Evolutionary conservation across 2,797 vertebrate genomes (phyloP).

Genomic region (Alca torda): DNA sequence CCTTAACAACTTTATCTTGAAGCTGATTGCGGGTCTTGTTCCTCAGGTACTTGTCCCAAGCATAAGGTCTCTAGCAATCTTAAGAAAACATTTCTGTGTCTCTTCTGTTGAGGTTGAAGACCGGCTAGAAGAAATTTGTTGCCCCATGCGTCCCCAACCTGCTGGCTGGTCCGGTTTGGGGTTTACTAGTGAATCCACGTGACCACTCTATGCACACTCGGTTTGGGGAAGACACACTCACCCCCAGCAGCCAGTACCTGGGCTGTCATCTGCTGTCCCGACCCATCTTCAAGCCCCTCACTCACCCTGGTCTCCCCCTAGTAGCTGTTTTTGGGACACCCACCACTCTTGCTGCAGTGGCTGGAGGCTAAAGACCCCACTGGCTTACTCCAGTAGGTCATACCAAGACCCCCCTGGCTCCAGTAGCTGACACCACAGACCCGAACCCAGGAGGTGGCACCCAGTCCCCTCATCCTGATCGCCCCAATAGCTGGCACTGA

Average conservation of each 20-base stretch:
- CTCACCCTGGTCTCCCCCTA: rapidly evolving
- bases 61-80: not conserved
- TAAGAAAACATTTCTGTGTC: not conserved
- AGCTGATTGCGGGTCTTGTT: not conserved
- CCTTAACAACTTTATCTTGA: not conserved
- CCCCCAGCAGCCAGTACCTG: rapidly evolving
- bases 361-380: not conserved
- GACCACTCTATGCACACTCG: rapidly evolving
- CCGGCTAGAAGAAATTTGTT: not conserved
- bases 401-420: not conserved
- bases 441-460: not conserved
- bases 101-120: not conserved
- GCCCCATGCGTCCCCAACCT: too few species aligned
- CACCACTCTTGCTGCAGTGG: rapidly evolving
- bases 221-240: not conserved
- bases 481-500: not conserved
- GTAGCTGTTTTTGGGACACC: not conserved
- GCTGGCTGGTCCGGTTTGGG: too few species aligned
- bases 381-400: not conserved
- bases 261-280: not conserved
- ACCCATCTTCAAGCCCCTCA: not conserved
- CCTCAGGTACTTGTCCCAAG: not conserved
- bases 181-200: not conserved
- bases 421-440: not conserved
- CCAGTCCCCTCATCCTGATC: rapidly evolving